Conservation (phyloP, 2,797 vertebrate species). For the Echiichthys vipera region DNA sequence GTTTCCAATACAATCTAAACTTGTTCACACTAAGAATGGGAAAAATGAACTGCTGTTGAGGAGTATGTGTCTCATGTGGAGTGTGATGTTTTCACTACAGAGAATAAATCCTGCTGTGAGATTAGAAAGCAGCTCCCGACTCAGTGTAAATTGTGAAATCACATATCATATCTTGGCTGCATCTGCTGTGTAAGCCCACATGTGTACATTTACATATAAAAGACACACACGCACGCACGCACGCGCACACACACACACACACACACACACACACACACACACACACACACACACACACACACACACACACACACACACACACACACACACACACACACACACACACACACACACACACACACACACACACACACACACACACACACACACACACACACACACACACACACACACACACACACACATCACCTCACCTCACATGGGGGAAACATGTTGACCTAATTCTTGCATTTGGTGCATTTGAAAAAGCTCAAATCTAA, state of each 20-base stretch:
- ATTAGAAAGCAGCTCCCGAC: constrained; percentile 36
- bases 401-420: constrained; percentile 16
- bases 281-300: constrained; percentile 17
- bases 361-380: constrained; percentile 7
- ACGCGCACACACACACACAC: too few relatives aligned
- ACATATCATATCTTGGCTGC: constrained; percentile 52
- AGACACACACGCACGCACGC: not conserved
- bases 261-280: constrained; percentile 18
- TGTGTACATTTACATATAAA: constrained; percentile 31
- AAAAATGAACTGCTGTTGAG: constrained; percentile 13
- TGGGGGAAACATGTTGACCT: constrained; percentile 73
- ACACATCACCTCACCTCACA: constrained; percentile 33
- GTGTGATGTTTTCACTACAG: constrained; percentile 23
- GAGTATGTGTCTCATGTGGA: constrained; percentile 32
- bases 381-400: constrained; percentile 19
- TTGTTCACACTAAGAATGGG: not conserved
- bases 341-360: not conserved
- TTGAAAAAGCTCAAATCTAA: constrained; percentile 34
- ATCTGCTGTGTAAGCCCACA: constrained; percentile 51
- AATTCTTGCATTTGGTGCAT: constrained; percentile 73
- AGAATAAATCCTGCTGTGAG: constrained; percentile 43
- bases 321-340: not conserved
- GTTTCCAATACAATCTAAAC: not conserved
- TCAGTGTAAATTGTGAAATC: constrained; percentile 45
- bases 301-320: constrained; percentile 12